Evolutionary conservation across 2,113 vertebrate genomes (phyloP).

Genomic region (Malurus melanocephalus): DNA sequence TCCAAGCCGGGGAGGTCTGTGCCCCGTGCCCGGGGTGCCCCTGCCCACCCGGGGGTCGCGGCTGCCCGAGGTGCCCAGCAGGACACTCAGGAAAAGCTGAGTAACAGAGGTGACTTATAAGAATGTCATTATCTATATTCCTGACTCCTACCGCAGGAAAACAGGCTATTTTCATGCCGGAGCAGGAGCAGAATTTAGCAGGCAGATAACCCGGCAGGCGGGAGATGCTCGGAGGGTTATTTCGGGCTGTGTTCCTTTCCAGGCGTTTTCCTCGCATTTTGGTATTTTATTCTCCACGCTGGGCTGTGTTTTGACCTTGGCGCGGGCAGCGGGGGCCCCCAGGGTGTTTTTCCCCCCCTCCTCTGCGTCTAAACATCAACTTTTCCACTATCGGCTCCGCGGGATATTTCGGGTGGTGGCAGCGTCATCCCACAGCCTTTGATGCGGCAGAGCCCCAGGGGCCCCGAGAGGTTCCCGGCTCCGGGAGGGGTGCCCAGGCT

Average conservation of each 20-base stretch:
- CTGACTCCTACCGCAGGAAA: constrained; percentile 57
- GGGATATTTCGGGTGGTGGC: constrained; percentile 26
- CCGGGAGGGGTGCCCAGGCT: not conserved
- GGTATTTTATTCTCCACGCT: constrained; percentile 16
- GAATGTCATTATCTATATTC: constrained; percentile 63
- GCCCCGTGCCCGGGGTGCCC: not conserved
- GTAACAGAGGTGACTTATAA: constrained; percentile 61
- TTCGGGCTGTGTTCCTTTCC: constrained; percentile 63
- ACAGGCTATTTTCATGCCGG: constrained; percentile 51
- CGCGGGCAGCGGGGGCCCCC: not conserved
- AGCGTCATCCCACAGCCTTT: constrained; percentile 36
- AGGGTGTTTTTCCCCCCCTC: not conserved
- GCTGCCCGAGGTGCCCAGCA: not conserved
- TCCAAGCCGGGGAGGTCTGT: not conserved
- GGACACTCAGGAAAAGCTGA: constrained; percentile 53
- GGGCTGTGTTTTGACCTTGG: constrained; percentile 42
- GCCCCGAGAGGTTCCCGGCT: not conserved
- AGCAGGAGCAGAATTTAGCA: constrained; percentile 55
- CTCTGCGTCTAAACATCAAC: constrained; percentile 31
- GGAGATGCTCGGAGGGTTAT: constrained; percentile 52
- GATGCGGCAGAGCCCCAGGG: not conserved
- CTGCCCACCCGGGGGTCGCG: not conserved
- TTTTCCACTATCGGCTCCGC: constrained; percentile 46
- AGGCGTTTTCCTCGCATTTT: constrained; percentile 18
- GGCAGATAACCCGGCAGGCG: constrained; percentile 55